Conservation (phyloP, 2,888 invertebrate genomes). For the Phalera bucephala region DNA sequence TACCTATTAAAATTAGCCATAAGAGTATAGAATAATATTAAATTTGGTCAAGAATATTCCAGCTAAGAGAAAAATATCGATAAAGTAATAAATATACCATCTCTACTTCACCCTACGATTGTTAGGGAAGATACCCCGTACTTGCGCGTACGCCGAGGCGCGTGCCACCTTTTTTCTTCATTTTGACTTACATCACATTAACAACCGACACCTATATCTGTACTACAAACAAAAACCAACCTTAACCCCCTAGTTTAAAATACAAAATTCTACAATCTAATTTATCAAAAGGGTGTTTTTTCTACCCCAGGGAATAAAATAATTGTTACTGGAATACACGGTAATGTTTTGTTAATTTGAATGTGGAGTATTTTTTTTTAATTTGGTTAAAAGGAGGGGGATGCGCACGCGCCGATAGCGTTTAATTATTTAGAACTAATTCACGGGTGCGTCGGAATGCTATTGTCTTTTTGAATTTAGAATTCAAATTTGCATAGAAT, state of each 20-base stretch:
- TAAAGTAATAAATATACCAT: no score
- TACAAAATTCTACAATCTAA: constrained; percentile 12
- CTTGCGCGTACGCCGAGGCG: constrained; percentile 68
- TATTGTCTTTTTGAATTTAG: constrained; percentile 56
- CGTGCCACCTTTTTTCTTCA: constrained; percentile 80
- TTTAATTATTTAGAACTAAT: constrained; percentile 82
- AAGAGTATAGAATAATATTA: no score
- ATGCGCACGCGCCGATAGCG: constrained; percentile 69
- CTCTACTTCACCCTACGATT: constrained; percentile 65
- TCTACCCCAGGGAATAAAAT: constrained; percentile 54
- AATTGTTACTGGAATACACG: constrained; percentile 69
- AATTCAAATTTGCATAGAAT: constrained; percentile 29
- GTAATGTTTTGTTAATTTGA: constrained; percentile 82
- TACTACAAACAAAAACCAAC: constrained; percentile 20
- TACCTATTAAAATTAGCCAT: no score
- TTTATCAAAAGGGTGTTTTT: constrained; percentile 28
- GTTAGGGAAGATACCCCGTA: constrained; percentile 70
- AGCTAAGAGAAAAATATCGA: no score
- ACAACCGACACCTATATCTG: constrained; percentile 36
- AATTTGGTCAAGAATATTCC: no score
- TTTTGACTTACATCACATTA: constrained; percentile 63
- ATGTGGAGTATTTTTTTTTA: constrained; percentile 59
- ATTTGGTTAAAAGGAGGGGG: constrained; percentile 54
- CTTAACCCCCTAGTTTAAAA: constrained; percentile 4
- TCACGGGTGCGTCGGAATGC: constrained; percentile 58